These are phyloP conservation scores for Drosophila melanosoma DNA, from an alignment of 2,888 invertebrate genomes.

Conservation along the genomic window DNA sequence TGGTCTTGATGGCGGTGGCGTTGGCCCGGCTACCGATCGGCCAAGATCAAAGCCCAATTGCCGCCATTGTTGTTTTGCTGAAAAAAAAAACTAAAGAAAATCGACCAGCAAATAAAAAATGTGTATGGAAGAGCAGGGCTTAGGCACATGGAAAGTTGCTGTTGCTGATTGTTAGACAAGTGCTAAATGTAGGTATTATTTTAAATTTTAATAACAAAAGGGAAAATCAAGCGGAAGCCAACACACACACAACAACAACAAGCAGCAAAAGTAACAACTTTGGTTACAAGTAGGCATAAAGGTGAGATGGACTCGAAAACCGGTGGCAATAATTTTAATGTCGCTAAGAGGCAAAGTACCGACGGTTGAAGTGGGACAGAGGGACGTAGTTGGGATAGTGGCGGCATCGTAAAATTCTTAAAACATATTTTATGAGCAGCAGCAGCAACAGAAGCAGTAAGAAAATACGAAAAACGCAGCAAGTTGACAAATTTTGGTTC, in stretches of 20 bases:
- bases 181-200: slow-evolving; percentile 70
- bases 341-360: slow-evolving; percentile 59
- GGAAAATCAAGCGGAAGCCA: slow-evolving; percentile 75
- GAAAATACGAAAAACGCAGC: slow-evolving; percentile 75
- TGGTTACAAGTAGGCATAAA: slow-evolving; percentile 72
- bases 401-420: slow-evolving; percentile 80
- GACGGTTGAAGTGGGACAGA: slow-evolving; percentile 18
- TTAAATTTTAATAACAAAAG: slow-evolving; percentile 73
- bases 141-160: slow-evolving; percentile 66
- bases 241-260: slow-evolving; percentile 43
- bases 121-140: slow-evolving; percentile 37
- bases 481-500: slow-evolving; percentile 73
- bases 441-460: slow-evolving; percentile 26
- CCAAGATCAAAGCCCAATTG: slow-evolving; percentile 68
- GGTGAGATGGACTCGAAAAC: slow-evolving; percentile 67
- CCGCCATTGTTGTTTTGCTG: slow-evolving; percentile 74
- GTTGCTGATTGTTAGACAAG: slow-evolving; percentile 66
- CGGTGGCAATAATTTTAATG: slow-evolving; percentile 76
- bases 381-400: slow-evolving; percentile 39
- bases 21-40: slow-evolving; percentile 73
- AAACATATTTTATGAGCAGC: slow-evolving; percentile 77
- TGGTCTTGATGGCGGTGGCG: slow-evolving; percentile 73
- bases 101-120: slow-evolving; percentile 54
- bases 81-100: slow-evolving; percentile 10
- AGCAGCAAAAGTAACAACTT: slow-evolving; percentile 33